phyloP scores from a whole-genome alignment of 1,140 invertebrate genomes.

The Plectrocnemia conspersa region DNA sequence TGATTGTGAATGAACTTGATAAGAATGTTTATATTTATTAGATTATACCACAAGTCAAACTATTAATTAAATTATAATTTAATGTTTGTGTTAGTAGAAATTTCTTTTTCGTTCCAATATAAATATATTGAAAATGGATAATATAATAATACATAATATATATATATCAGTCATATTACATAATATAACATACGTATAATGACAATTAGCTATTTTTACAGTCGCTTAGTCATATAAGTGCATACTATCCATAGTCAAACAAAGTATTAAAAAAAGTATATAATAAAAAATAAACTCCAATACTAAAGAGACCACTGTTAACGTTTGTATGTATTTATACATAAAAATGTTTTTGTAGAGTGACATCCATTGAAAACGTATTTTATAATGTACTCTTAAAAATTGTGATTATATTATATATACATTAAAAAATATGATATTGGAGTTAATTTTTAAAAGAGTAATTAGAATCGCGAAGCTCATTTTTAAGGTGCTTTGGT shows the following conservation, averaged over 20 bases:
- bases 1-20: too few species aligned
- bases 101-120: too few species aligned
- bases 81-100: too few species aligned
- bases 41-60: too few species aligned
- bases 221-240: slow-evolving; percentile 12
- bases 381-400: slow-evolving; percentile 13
- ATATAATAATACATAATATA: too few species aligned
- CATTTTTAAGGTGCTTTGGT: neutral
- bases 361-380: slow-evolving; percentile 11
- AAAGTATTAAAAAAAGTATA: neutral
- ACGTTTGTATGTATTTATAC: slow-evolving; percentile 10
- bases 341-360: slow-evolving; percentile 19
- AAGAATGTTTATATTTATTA: too few species aligned
- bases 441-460: neutral
- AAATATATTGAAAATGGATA: slow-evolving; percentile 1
- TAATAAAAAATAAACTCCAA: slow-evolving; percentile 11
- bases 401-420: slow-evolving; percentile 10
- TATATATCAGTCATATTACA: too few species aligned
- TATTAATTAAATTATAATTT: too few species aligned
- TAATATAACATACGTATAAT: too few species aligned
- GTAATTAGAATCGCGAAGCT: neutral
- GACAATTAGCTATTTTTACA: slow-evolving; percentile 18
- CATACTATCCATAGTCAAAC: too few species aligned
- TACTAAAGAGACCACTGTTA: slow-evolving; percentile 16
- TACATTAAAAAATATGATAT: neutral